Percentiles rank a stretch among this genome's conserved stretches.
phyloP scores from a whole-genome alignment of 2,888 invertebrate genomes.

The Agonum fuliginosum region DNA sequence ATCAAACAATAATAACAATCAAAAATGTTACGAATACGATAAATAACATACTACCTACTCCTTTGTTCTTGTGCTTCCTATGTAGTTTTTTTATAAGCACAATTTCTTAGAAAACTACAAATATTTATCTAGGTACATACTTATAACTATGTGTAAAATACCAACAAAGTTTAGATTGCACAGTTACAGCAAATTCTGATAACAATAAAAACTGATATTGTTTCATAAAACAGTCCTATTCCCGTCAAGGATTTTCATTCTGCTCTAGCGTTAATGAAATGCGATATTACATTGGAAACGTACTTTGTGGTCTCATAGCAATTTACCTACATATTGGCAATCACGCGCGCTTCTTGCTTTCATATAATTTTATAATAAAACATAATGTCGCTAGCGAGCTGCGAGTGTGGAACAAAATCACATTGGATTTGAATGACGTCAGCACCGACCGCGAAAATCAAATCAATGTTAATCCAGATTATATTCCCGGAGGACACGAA shows the following conservation, averaged over 20 bases:
- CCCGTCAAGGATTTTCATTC: neutral
- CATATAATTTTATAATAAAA: conserved; percentile 31
- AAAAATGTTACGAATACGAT: too few species aligned
- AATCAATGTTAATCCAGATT: conserved; percentile 25
- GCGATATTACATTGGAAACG: conserved; percentile 21
- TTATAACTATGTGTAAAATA: too few species aligned
- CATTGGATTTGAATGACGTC: conserved; percentile 4
- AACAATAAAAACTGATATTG: too few species aligned
- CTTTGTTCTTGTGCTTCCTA: too few species aligned
- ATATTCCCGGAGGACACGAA: neutral
- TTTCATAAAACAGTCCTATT: neutral
- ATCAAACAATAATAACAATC: too few species aligned
- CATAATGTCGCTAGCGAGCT: neutral
- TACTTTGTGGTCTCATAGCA: conserved; percentile 4
- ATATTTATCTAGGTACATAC: too few species aligned
- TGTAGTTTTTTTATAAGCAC: too few species aligned
- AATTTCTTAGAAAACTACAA: too few species aligned
- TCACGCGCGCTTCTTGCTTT: neutral
- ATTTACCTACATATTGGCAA: conserved; percentile 43
- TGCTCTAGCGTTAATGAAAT: conserved; percentile 13
- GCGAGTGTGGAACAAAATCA: neutral
- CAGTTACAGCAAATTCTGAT: too few species aligned
- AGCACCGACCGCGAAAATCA: conserved; percentile 34
- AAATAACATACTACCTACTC: too few species aligned
- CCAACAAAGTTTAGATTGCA: too few species aligned